Base-by-base conservation (phyloP, 37 sponge, comb jelly and placozoan species). In the Mnemiopsis leidyi region DNA sequence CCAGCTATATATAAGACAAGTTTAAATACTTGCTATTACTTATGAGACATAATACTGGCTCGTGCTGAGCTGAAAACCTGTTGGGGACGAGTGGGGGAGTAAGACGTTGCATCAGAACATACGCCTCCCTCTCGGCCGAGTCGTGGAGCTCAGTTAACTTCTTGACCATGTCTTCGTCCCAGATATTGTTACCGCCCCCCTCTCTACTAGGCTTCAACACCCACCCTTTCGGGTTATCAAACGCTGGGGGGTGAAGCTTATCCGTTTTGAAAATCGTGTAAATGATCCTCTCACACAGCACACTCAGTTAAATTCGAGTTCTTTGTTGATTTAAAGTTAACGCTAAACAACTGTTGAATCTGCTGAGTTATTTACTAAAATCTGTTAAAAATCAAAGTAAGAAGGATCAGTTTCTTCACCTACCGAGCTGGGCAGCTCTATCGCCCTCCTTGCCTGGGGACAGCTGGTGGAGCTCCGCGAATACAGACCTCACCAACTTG, bases 171-270 rank as follows among this genome's bases (percentile, higher is more conserved):
- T 71, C 75, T 5, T 71, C 75, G 3, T 71, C 75, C 75, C 75
- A 71, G n/a, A 71, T 29, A 28, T 71, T 71, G 75, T 71, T 71
- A 28, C 75, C 75, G 7, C 75, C 75, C 30, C 75, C 75, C n/a
- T 71, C 75, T 29, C 75, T n/a, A 29, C 30, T 29, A 3, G 75
- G 75, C 30, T 71, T 71, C 75, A 71, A 71, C 20, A 71, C 75
- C 75, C 75, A 71, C 30, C 75, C 75, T 28, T 18, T 13, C n/a
- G 75, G 75, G 30, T n/a, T 5, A 18, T 71, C 75, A 71, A 71
- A 71, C 30, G 75, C 61, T 48, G 61, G 9, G 61, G 61, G 13
- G 13, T 48, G n/a, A n/a, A n/a, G n/a, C n/a, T n/a, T n/a, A n/a
- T n/a, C n/a, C n/a, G n/a, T n/a, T n/a, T n/a, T n/a, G n/a, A n/a